Evolutionary conservation across 2,888 invertebrate genomes (phyloP), one percentile per base, ranked within the genome.

Genomic region (Leptogaster cylindrica): DNA sequence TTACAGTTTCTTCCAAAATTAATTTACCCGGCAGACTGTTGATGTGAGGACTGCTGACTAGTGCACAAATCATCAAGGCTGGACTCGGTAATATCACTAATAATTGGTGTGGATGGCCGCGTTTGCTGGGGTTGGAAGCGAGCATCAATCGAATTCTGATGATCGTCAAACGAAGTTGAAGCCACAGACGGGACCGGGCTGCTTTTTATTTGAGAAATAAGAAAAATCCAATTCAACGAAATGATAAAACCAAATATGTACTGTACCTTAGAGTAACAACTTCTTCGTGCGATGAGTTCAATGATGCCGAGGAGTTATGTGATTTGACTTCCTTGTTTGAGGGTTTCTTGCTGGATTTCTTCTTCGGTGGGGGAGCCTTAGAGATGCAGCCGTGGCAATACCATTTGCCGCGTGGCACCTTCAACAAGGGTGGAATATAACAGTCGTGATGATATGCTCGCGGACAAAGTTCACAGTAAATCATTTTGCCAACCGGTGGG

Each of bases 391-490:
- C 90, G 12, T 90, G 87, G 81, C 96, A 96, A 80, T 92, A 92
- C 93, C 93, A 94, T 76, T 91, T 92, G 75, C 90, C 93, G 73
- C 89, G 87, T 2, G 93, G 93, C 77, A 88, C 88, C 85, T 91
- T 91, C 74, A 87, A 83, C 76, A 94, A 82, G 36, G 92, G 91
- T 39, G 96, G 96, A 78, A 92, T 91, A 76, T 95, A 89, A 79
- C 97, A 97, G 81, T 95, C 95, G 71, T 91, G 90, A 79, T 97
- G 97, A 82, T 93, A 95, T 63, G 94, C 93, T 65, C 95, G 86
- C 2, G 93, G 92, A 80, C 97, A 97, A 65, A 92, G 83, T 77
- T 95, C 93, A 79, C 97, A 97, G 55, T 90, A 87, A 48, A 95
- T 87, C 78, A 96, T 86, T 71, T 87, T 84, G 55, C 83, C 83